phyloP scores from a whole-genome alignment of 2,113 vertebrate genomes.

The Bufo bufo region DNA sequence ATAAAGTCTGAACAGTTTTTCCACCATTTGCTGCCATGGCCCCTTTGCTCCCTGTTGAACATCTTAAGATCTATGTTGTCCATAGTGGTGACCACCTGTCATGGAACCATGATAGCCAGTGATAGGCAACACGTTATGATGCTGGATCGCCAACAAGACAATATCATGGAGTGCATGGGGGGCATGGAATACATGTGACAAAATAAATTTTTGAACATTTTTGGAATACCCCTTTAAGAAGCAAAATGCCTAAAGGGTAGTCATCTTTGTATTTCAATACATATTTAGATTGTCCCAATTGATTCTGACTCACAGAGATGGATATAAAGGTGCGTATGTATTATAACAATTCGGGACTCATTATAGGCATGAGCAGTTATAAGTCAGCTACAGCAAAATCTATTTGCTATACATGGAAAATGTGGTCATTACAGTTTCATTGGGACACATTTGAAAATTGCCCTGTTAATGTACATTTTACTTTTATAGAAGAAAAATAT shows the following conservation, averaged over 20 bases:
- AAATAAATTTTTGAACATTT: neutral
- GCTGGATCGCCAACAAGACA: too few relatives aligned
- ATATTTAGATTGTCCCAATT: neutral
- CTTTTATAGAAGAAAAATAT: slow-evolving; percentile 21
- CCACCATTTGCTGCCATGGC: too few relatives aligned
- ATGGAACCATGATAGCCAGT: too few relatives aligned
- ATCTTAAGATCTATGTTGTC: too few relatives aligned
- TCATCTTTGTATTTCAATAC: neutral
- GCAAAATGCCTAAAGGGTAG: neutral
- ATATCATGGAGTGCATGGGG: too few relatives aligned
- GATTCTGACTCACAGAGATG: neutral
- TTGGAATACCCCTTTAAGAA: neutral
- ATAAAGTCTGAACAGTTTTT: too few relatives aligned
- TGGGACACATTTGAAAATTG: slow-evolving; percentile 15
- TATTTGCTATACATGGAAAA: slow-evolving; percentile 38
- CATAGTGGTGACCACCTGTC: too few relatives aligned
- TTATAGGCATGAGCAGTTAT: slow-evolving; percentile 23
- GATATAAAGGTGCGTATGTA: neutral
- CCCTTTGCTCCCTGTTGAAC: too few relatives aligned
- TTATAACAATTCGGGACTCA: neutral
- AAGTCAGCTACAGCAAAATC: slow-evolving; percentile 20
- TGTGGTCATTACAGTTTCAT: slow-evolving; percentile 26
- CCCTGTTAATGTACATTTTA: slow-evolving; percentile 1
- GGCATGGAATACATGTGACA: too few relatives aligned
- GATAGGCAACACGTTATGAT: too few relatives aligned